Conservation (phyloP, 2,888 invertebrate species). For the Seira ritae region DNA sequence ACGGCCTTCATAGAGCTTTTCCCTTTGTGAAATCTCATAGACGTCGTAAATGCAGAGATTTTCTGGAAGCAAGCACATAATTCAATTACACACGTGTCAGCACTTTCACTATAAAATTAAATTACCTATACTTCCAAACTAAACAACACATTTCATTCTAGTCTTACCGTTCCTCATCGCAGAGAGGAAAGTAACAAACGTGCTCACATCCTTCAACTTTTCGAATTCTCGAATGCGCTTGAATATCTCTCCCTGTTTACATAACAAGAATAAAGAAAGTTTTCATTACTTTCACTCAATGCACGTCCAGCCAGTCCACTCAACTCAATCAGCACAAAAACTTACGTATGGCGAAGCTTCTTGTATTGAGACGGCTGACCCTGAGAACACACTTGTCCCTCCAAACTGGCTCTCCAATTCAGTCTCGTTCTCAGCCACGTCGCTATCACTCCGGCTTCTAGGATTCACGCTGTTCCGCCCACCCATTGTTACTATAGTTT, state of each 20-base stretch:
- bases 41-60: slow-evolving; percentile 42
- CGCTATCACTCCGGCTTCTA: slow-evolving; percentile 35
- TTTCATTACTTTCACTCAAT: too few relatives aligned
- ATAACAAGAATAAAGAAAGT: neutral
- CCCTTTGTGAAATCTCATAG: slow-evolving; percentile 45
- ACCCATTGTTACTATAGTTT: slow-evolving; percentile 34
- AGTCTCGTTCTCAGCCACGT: slow-evolving; percentile 51
- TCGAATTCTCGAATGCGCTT: slow-evolving; percentile 55
- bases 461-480: slow-evolving; percentile 57
- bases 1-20: slow-evolving; percentile 49
- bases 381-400: slow-evolving; percentile 41
- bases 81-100: too few relatives aligned
- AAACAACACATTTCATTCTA: too few relatives aligned
- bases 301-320: too few relatives aligned
- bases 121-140: too few relatives aligned
- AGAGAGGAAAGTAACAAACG: slow-evolving; percentile 50
- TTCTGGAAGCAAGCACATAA: slow-evolving; percentile 26
- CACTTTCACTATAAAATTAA: too few relatives aligned
- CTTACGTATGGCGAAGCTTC: slow-evolving; percentile 50
- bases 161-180: slow-evolving; percentile 43
- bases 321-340: too few relatives aligned
- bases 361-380: slow-evolving; percentile 53
- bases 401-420: slow-evolving; percentile 48
- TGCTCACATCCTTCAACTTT: slow-evolving; percentile 52
- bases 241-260: slow-evolving; percentile 45